Evolutionary conservation across 1,140 invertebrate genomes (phyloP).

Genomic region (Gryon sp.): DNA sequence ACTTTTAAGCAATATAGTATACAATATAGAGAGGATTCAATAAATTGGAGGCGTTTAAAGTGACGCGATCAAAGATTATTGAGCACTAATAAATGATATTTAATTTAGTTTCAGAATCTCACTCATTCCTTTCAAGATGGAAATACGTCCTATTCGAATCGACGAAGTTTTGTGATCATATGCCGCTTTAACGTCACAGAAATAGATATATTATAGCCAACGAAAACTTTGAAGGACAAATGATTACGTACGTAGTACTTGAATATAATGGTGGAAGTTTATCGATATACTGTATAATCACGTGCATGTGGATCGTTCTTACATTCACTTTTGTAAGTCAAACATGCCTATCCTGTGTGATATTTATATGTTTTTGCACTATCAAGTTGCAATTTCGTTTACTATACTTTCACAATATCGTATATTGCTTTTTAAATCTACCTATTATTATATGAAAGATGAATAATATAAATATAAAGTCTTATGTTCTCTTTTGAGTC

Average conservation of each 20-base stretch:
- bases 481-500: too few relatives aligned
- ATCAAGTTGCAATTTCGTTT: conserved; percentile 56
- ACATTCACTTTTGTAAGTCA: conserved; percentile 64
- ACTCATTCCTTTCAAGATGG: conserved; percentile 66
- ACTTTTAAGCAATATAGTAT: too few relatives aligned
- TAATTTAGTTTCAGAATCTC: conserved; percentile 67
- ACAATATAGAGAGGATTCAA: conserved; percentile 16
- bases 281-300: conserved; percentile 65
- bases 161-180: conserved; percentile 67
- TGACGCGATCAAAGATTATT: conserved; percentile 17
- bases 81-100: conserved; percentile 61
- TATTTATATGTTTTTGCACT: conserved; percentile 61
- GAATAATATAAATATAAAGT: too few relatives aligned
- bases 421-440: too few relatives aligned
- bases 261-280: conserved; percentile 66
- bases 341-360: conserved; percentile 63
- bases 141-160: conserved; percentile 66
- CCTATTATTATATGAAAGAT: too few relatives aligned
- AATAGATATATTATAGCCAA: conserved; percentile 66
- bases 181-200: conserved; percentile 65
- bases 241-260: conserved; percentile 67
- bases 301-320: conserved; percentile 64
- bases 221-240: conserved; percentile 66
- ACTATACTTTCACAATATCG: conserved; percentile 46
- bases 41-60: conserved; percentile 13